Evolutionary conservation across 2,888 invertebrate genomes (phyloP).

Genomic region (Lordiphosa andalusiaca): DNA sequence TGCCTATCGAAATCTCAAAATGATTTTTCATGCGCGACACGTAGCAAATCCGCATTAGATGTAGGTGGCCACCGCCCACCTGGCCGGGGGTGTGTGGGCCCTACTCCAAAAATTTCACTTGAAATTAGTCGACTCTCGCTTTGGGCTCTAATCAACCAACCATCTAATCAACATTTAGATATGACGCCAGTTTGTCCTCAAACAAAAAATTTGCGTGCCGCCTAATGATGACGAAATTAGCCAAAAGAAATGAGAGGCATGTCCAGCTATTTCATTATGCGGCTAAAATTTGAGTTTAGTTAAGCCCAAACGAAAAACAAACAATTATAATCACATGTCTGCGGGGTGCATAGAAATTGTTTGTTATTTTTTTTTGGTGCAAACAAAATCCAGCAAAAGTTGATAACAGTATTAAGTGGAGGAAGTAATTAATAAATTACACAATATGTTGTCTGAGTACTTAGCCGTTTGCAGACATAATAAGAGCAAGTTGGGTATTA

Average conservation of each 20-base stretch:
- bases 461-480: too few species aligned
- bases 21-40: conserved; percentile 4
- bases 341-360: too few species aligned
- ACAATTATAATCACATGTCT: too few species aligned
- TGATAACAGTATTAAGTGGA: too few species aligned
- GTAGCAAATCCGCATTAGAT: conserved; percentile 2
- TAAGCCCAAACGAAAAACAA: too few species aligned
- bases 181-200: not conserved
- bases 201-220: conserved; percentile 7
- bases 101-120: not conserved
- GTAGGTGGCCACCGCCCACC: conserved; percentile 9
- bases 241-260: not conserved
- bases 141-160: conserved; percentile 9
- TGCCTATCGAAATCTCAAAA: conserved; percentile 18
- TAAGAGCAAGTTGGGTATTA: too few species aligned
- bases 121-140: conserved; percentile 1
- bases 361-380: too few species aligned
- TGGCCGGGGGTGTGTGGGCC: conserved; percentile 4
- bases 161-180: conserved; percentile 9
- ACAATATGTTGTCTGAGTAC: too few species aligned
- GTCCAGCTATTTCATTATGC: not conserved
- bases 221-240: conserved; percentile 8
- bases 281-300: too few species aligned
- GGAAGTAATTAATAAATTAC: too few species aligned
- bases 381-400: too few species aligned